Conservation (phyloP, 2,113 vertebrate species). For the Takifugu flavidus region DNA sequence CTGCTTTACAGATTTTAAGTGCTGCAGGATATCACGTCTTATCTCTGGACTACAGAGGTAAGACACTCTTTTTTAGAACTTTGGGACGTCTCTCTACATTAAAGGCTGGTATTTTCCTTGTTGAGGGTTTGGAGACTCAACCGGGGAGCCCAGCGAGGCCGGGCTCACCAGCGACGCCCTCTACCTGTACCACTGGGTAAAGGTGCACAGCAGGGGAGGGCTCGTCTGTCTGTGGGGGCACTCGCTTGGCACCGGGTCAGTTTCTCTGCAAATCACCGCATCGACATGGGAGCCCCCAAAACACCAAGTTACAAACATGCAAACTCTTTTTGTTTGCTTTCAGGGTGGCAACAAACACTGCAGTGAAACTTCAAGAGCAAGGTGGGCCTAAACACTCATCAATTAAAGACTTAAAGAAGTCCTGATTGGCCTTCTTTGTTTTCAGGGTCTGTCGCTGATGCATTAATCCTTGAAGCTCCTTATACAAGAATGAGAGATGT, state of each 20-base stretch:
- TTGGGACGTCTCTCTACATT: not conserved
- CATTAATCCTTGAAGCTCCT: constrained; percentile 76
- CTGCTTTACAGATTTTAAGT: constrained; percentile 76
- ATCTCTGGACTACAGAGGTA: constrained; percentile 88
- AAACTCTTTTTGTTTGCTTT: constrained; percentile 1
- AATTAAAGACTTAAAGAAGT: not conserved
- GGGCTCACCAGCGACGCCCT: constrained; percentile 80
- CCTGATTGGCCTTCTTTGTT: not conserved
- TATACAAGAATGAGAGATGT: constrained; percentile 78
- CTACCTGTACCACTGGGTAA: constrained; percentile 82
- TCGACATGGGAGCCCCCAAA: not conserved
- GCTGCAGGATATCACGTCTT: constrained; percentile 81
- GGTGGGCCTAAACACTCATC: constrained; percentile 60
- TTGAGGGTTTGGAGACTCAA: constrained; percentile 85
- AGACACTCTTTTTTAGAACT: not conserved
- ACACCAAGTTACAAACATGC: not conserved
- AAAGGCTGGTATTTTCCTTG: not conserved
- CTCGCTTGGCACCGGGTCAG: constrained; percentile 84
- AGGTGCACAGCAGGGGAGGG: constrained; percentile 62
- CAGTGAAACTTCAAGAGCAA: constrained; percentile 77
- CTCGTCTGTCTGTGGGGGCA: constrained; percentile 84
- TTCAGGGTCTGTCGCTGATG: constrained; percentile 62
- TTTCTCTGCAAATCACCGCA: not conserved
- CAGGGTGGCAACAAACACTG: constrained; percentile 83
- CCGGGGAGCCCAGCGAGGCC: constrained; percentile 76